Evolutionary conservation across 2,888 invertebrate species (phyloP), one percentile per base, ranked within the genome.

Genomic region (Thereva unica): DNA sequence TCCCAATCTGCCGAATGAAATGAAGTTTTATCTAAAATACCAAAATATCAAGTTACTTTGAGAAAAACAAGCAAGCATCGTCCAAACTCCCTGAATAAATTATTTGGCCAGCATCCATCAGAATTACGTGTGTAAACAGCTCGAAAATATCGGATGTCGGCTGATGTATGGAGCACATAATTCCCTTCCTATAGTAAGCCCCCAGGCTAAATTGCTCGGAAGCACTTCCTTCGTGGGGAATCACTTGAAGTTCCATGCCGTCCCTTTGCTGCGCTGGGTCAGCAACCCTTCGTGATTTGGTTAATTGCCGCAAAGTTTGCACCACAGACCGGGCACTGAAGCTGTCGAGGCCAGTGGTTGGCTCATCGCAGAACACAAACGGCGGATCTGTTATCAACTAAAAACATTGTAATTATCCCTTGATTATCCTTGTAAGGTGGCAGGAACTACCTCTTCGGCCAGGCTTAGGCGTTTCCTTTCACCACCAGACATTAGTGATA

Each of bases 331-430:
- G 87, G 0, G 97, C 95, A 76, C 89, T 93, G 79, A 87, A 95
- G 72, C 94, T 93, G 80, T 97, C 97, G 63, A 97, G 80, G 0
- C 96, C 95, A 0, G 94, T 93, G 0, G 95, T 96, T 0, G 95
- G 95, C 77, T 97, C 97, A 76, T 97, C 96, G 78, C 95, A 95
- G 81, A 96, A 95, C 61, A 97, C 80, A 66, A 97, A 85, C 3
- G 89, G 88, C 0, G 96, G 96, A 77, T 96, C 92, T 63, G 91
- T 93, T 64, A 96, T 83, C 7, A 95, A 84, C 92, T 92, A 78
- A 23, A 71, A 68, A 66, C 10, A 55, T 35, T 8, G 45, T 23
- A 55, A 45, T 40, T 23, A 45, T 23, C 47, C 23, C 42, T 63
- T 35, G 38, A 35, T 42, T 53, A 53, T 34, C 37, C 47, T 45